Base-by-base conservation (phyloP, 2,113 vertebrate species). In the Clarias macrocephalus region DNA sequence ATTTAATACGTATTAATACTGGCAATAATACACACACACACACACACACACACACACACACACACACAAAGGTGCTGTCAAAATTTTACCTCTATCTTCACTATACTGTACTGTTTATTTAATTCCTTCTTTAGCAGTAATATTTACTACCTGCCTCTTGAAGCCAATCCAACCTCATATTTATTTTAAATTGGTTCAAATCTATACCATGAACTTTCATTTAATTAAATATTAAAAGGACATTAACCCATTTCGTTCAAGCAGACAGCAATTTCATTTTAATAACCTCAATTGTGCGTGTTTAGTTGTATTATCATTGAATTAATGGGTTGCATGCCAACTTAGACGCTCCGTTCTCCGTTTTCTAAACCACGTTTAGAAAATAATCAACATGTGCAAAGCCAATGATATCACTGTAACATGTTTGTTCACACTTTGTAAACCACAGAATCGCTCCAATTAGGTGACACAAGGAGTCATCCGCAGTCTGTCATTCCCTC, bases 391-490 rank as follows among this genome's bases (percentile, higher is more conserved):
- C 76, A 63, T 57, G 62, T 52, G 52, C 82, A 59, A 70, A 84
- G 52, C 28, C 54, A 70, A 33, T 84, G 6, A 57, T 25, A 19
- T 60, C 28, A 2, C 21, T 80, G 85, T 48, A 60, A 23, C 54
- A 42, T 18, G 23, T 76, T 68, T 62, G 68, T 37, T 86, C 73
- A 82, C 30, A 37, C 68, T 57, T 11, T 86, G 60, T 75, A 56
- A 88, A 82, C 83, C 83, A 82, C 84, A 82, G 48, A 85, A 86
- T 86, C 72, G 42, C 80, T 77, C 48, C 79, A 82, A 68, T 88
- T 86, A 88, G 60, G 75, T 85, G 60, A 86, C 84, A 77, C 70
- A 66, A 66, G 59, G 63, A 75, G 23, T 37, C 82, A 75, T 75
- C 54, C 33, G 19, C 83, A 59, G 68, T 84, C 54, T 75, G 33